Conservation (phyloP, 2,888 invertebrate genomes). For the Orthosia cruda region DNA sequence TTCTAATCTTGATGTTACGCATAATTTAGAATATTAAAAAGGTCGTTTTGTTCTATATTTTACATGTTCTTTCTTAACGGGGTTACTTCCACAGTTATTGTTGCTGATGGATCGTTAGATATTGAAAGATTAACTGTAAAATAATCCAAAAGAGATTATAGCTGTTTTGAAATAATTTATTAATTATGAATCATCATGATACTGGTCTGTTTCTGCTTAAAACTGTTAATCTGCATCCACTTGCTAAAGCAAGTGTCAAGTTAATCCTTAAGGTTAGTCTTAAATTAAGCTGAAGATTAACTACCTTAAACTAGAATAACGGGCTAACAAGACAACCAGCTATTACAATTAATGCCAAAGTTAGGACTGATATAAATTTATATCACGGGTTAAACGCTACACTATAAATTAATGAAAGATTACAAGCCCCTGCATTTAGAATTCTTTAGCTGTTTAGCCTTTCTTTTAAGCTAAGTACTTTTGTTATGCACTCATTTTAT, state of each 20-base stretch:
- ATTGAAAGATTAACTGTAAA: background rate
- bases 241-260: background rate
- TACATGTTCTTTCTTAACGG: background rate
- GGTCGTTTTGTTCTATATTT: background rate
- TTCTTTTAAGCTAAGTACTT: background rate
- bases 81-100: constrained; percentile 2
- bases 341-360: constrained; percentile 13
- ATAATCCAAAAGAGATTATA: background rate
- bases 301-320: constrained; percentile 3
- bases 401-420: background rate
- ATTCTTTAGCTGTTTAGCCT: background rate
- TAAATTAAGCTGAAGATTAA: background rate
- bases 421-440: background rate
- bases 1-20: constrained; percentile 3
- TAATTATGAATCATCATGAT: background rate
- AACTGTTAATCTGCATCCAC: too few species aligned
- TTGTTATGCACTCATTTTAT: too few species aligned
- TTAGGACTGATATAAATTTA: constrained; percentile 4
- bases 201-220: background rate
- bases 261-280: background rate
- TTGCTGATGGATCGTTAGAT: background rate
- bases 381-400: background rate
- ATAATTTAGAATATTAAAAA: constrained; percentile 32
- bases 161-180: background rate
- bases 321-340: background rate